A percentile compares a stretch with the other conserved stretches of the same genome.
Evolutionary conservation across 2,113 vertebrate genomes (phyloP).

Genomic region (Cyprinodon tularosa): DNA sequence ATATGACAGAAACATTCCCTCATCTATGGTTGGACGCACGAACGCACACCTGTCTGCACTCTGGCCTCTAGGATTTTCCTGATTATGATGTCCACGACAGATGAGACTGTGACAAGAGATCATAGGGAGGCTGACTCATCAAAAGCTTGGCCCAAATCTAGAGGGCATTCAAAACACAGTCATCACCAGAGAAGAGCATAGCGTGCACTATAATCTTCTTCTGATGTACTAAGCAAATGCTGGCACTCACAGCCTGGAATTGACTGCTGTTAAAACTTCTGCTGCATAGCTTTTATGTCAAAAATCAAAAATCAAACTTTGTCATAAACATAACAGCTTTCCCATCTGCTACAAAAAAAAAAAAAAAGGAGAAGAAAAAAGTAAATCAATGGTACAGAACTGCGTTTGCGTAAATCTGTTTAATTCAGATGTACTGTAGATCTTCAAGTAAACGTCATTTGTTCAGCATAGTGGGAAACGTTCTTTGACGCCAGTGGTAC

Average conservation of each 20-base stretch:
- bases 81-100: conserved; percentile 49
- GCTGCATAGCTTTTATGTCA: not conserved
- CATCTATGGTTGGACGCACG: not conserved
- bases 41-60: conserved; percentile 37
- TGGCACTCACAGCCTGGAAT: conserved; percentile 7
- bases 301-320: not conserved
- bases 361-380: not conserved
- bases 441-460: not conserved
- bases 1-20: not conserved
- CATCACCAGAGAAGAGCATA: conserved; percentile 50
- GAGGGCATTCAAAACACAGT: conserved; percentile 63
- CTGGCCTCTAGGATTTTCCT: conserved; percentile 38
- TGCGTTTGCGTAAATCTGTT: conserved; percentile 13
- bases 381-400: not conserved
- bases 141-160: conserved; percentile 65
- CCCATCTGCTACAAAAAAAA: not conserved
- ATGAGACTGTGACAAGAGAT: conserved; percentile 57
- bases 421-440: not conserved
- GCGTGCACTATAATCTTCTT: conserved; percentile 36
- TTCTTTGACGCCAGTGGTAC: conserved; percentile 21
- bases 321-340: not conserved
- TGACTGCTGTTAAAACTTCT: not conserved
- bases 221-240: conserved; percentile 23
- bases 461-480: conserved; percentile 25
- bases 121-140: conserved; percentile 72